These are phyloP conservation scores for Bombus affinis DNA, from an alignment of 1,140 invertebrate species.

Conservation along the genomic window DNA sequence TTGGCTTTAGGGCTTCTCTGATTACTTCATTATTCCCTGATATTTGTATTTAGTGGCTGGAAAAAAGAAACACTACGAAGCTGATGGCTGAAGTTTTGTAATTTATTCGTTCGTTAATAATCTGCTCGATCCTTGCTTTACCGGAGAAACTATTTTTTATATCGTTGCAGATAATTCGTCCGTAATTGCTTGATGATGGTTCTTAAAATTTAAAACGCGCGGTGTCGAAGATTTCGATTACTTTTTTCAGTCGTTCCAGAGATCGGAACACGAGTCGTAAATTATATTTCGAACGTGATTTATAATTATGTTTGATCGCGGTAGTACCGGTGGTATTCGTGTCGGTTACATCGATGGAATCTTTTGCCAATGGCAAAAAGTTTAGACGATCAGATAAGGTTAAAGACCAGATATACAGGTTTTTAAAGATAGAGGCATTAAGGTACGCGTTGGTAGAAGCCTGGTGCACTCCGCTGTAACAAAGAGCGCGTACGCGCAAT, in stretches of 20 bases:
- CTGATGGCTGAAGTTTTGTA: too few relatives aligned
- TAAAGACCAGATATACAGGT: slow-evolving; percentile 15
- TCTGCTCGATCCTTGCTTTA: accelerated
- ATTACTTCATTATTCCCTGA: slow-evolving; percentile 38
- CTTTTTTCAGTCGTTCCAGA: not conserved
- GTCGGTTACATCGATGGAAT: not conserved
- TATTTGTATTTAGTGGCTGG: not conserved
- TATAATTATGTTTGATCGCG: not conserved
- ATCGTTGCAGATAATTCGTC: too few relatives aligned
- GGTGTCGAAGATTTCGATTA: not conserved
- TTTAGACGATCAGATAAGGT: slow-evolving; percentile 21
- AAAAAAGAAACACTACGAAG: too few relatives aligned
- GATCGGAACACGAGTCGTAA: not conserved
- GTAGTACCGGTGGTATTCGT: not conserved
- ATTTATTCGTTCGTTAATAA: not conserved
- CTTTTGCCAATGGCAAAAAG: not conserved
- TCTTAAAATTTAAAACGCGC: not conserved
- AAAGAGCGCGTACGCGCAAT: not conserved
- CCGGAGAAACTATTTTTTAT: not conserved
- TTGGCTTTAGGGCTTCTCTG: slow-evolving; percentile 31
- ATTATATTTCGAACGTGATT: not conserved
- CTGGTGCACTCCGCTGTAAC: not conserved
- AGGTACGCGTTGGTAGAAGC: not conserved
- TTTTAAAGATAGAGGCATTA: slow-evolving; percentile 5
- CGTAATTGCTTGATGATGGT: not conserved